Evolutionary conservation across 2,797 vertebrate species (phyloP).

Genomic region (Chromis chromis): DNA sequence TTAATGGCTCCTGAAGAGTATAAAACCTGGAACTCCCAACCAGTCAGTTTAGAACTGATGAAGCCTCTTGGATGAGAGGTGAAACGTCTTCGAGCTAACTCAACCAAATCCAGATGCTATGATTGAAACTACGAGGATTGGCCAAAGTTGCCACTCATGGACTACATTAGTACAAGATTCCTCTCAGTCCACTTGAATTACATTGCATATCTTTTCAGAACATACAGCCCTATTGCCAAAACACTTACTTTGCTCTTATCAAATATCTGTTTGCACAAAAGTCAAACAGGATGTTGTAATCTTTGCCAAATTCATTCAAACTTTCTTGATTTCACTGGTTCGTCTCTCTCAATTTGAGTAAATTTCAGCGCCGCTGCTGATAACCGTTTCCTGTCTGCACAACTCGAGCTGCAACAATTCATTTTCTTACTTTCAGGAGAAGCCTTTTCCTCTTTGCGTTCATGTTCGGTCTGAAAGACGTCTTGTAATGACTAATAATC

Average conservation of each 20-base stretch:
- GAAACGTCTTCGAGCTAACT: too few relatives aligned
- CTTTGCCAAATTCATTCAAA: background rate
- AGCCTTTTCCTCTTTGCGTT: slow-evolving; percentile 4
- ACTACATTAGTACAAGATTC: too few relatives aligned
- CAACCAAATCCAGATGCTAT: too few relatives aligned
- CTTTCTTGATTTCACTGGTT: background rate
- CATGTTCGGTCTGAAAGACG: slow-evolving; percentile 17
- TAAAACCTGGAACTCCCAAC: too few relatives aligned
- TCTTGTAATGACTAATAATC: slow-evolving; percentile 37
- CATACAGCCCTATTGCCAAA: background rate
- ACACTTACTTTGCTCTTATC: background rate
- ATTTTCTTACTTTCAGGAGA: slow-evolving; percentile 12
- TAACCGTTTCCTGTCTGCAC: background rate
- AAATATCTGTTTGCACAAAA: background rate
- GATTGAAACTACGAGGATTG: too few relatives aligned
- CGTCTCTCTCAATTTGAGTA: background rate
- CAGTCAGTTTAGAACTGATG: too few relatives aligned
- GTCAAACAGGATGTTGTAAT: background rate
- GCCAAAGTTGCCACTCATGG: too few relatives aligned
- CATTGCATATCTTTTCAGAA: background rate
- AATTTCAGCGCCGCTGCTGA: background rate
- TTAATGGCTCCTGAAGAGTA: too few relatives aligned
- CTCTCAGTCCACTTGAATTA: too few relatives aligned
- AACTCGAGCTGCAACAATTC: background rate
- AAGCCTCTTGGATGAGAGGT: too few relatives aligned